Evolutionary conservation across 2,888 invertebrate genomes (phyloP).

Genomic region (Stenotaenia linearis): DNA sequence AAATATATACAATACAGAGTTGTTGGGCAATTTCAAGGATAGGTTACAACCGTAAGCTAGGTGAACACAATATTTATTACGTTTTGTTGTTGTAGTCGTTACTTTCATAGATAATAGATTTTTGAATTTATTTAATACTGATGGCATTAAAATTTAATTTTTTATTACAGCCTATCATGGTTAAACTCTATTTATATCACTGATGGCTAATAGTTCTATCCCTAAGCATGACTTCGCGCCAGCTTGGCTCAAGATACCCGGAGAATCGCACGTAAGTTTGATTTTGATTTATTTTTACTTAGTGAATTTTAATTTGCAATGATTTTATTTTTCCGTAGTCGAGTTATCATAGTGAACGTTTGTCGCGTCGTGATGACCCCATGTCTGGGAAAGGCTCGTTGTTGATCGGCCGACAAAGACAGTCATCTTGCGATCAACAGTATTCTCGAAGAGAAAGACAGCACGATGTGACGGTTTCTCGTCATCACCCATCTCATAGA

Average conservation of each 20-base stretch:
- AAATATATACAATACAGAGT: too few relatives aligned
- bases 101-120: too few relatives aligned
- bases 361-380: slow-evolving; percentile 37
- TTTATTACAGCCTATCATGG: slow-evolving; percentile 32
- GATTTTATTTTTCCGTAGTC: slow-evolving; percentile 38
- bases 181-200: slow-evolving; percentile 31
- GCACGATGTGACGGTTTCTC: slow-evolving; percentile 15
- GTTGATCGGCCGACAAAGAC: slow-evolving; percentile 35
- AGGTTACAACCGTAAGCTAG: slow-evolving; percentile 7
- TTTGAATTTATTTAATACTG: too few relatives aligned
- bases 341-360: slow-evolving; percentile 41
- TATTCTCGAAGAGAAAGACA: slow-evolving; percentile 30
- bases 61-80: not conserved
- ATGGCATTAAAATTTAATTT: not conserved
- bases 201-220: slow-evolving; percentile 43
- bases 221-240: slow-evolving; percentile 50
- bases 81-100: not conserved
- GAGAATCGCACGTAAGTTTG: slow-evolving; percentile 42
- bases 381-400: slow-evolving; percentile 34
- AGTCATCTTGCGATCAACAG: slow-evolving; percentile 37
- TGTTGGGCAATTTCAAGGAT: not conserved
- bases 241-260: slow-evolving; percentile 49
- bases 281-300: not conserved
- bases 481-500: slow-evolving; percentile 27
- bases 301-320: not conserved